A percentile compares a stretch with the other conserved stretches of the same genome.
These are phyloP conservation scores for Calliscelio sp. DNA, from an alignment of 2,888 invertebrate genomes.

Conservation along the genomic window DNA sequence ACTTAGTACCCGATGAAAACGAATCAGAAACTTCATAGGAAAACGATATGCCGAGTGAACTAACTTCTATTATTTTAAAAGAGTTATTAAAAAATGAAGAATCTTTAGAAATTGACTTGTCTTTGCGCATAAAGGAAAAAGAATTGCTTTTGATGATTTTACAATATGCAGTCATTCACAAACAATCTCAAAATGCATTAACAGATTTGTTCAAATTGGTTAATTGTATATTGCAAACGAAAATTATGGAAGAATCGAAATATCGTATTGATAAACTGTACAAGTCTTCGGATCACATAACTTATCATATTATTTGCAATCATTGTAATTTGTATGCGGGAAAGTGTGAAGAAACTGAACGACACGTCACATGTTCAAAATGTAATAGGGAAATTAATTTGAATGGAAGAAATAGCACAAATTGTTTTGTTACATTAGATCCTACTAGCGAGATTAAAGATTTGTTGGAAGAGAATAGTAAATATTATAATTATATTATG, in stretches of 20 bases:
- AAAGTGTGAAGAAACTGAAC: not conserved
- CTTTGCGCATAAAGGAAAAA: not conserved
- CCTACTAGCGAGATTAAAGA: not conserved
- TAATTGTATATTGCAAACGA: constrained; percentile 9
- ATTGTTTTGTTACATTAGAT: not conserved
- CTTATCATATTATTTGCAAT: constrained; percentile 7
- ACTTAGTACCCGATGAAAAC: too few species aligned
- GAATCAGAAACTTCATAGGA: too few species aligned
- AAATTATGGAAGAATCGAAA: not conserved
- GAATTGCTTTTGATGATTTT: constrained; percentile 3
- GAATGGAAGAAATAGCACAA: not conserved
- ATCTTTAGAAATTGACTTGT: not conserved
- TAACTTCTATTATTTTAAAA: too few species aligned
- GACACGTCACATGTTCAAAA: not conserved
- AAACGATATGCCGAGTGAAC: too few species aligned
- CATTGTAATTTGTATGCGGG: constrained; percentile 9
- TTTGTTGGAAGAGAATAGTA: not conserved
- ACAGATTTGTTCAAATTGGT: constrained; percentile 7
- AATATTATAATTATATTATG: not conserved
- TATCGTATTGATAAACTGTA: constrained; percentile 22
- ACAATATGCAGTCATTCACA: constrained; percentile 5
- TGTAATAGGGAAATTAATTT: not conserved
- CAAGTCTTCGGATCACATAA: not conserved
- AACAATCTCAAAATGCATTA: not conserved
- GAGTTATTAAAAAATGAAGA: not conserved